Conservation (phyloP, 1,140 invertebrate species). For the Globodera ellingtonae region DNA sequence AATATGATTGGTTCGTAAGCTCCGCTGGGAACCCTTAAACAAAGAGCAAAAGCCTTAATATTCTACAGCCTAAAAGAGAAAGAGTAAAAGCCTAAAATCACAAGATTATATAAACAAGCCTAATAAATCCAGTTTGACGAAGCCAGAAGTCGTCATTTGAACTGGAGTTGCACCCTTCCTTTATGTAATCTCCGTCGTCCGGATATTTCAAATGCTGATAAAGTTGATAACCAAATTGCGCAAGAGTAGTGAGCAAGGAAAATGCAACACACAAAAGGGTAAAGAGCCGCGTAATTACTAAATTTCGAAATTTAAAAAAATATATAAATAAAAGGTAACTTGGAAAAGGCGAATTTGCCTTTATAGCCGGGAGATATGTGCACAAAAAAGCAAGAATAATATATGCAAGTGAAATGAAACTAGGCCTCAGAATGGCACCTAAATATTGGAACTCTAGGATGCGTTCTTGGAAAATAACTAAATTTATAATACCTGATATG, state of each 20-base stretch:
- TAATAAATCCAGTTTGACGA: slow-evolving; percentile 51
- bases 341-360: slow-evolving; percentile 33
- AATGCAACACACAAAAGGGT: slow-evolving; percentile 34
- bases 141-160: slow-evolving; percentile 38
- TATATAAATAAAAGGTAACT: slow-evolving; percentile 31
- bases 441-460: slow-evolving; percentile 12
- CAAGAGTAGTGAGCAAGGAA: slow-evolving; percentile 34
- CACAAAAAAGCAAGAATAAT: slow-evolving; percentile 51
- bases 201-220: slow-evolving; percentile 46
- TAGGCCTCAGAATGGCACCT: slow-evolving; percentile 55
- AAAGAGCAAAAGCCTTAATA: slow-evolving; percentile 21
- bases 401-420: slow-evolving; percentile 55
- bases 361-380: slow-evolving; percentile 48
- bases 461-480: background rate
- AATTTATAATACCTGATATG: slow-evolving; percentile 32
- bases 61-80: background rate
- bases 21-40: slow-evolving; percentile 32
- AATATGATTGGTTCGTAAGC: slow-evolving; percentile 19
- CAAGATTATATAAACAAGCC: slow-evolving; percentile 35
- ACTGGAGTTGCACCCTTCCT: slow-evolving; percentile 33
- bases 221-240: slow-evolving; percentile 53
- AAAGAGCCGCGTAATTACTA: slow-evolving; percentile 43
- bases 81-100: background rate
- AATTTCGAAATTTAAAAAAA: slow-evolving; percentile 30
- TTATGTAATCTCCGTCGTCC: slow-evolving; percentile 29